Percentiles rank a stretch among this genome's conserved stretches.
Conservation (phyloP, 1,140 invertebrate species). For the Ectropis grisescens region DNA sequence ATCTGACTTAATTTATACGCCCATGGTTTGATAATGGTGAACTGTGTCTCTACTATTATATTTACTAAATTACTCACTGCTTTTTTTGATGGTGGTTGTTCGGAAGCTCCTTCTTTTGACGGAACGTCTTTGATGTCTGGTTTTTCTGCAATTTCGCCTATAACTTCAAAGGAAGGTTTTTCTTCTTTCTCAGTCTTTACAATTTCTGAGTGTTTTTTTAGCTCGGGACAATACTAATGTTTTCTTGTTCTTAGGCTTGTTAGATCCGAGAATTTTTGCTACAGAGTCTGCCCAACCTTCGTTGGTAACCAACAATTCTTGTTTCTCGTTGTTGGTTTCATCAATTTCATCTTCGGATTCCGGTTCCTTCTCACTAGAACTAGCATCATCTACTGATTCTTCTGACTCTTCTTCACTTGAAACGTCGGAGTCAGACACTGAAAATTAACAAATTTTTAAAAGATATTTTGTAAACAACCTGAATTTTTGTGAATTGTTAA, state of each 20-base stretch:
- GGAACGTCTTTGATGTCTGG: conserved; percentile 46
- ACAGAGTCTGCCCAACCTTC: conserved; percentile 79
- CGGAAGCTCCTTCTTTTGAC: conserved; percentile 23
- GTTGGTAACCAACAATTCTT: conserved; percentile 45
- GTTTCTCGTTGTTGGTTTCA: conserved; percentile 20
- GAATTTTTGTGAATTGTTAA: conserved; percentile 1
- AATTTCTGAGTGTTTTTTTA: conserved; percentile 75
- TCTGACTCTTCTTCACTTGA: conserved; percentile 30
- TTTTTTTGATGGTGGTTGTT: conserved; percentile 49
- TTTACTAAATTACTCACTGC: conserved; percentile 42
- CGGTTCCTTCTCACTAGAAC: conserved; percentile 7
- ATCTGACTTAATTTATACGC: too few relatives aligned
- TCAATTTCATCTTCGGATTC: conserved; percentile 11
- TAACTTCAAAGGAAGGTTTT: conserved; percentile 68
- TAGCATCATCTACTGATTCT: conserved; percentile 27
- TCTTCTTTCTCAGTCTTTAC: conserved; percentile 63
- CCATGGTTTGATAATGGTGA: too few relatives aligned
- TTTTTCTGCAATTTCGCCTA: conserved; percentile 62
- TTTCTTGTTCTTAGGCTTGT: conserved; percentile 82
- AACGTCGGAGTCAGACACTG: conserved; percentile 37
- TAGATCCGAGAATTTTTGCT: conserved; percentile 80
- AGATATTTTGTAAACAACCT: too few relatives aligned
- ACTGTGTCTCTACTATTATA: too few relatives aligned
- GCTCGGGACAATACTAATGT: conserved; percentile 81
- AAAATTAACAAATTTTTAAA: conserved; percentile 8